phyloP scores from a whole-genome alignment of 2,888 invertebrate genomes.

The Melikaiella ostensackeni region DNA sequence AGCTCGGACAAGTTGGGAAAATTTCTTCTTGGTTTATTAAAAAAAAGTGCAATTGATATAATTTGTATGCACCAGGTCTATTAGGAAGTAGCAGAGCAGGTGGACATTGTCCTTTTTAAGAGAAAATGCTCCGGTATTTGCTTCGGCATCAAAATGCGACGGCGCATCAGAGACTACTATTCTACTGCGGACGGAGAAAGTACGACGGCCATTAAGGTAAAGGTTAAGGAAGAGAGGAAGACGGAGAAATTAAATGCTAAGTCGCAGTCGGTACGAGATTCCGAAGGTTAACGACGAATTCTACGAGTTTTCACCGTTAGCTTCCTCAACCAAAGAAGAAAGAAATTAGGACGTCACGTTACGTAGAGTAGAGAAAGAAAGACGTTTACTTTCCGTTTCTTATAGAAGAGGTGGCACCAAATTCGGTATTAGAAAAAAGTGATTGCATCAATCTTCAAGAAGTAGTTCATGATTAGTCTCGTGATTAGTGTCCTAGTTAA shows the following conservation, averaged over 20 bases:
- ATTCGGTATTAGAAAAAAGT: background rate
- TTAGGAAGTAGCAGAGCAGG: conserved; percentile 40
- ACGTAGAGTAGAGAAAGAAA: background rate
- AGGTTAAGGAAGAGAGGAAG: conserved; percentile 69
- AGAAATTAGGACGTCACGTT: conserved; percentile 15
- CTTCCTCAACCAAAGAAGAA: background rate
- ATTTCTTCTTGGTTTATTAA: too few species aligned
- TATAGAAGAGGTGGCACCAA: background rate
- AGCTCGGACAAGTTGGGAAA: too few species aligned
- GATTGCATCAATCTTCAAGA: background rate
- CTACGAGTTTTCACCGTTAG: conserved; percentile 29
- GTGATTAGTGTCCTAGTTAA: background rate
- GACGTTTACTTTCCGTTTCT: conserved; percentile 7
- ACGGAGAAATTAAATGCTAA: conserved; percentile 49
- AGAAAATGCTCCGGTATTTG: conserved; percentile 59
- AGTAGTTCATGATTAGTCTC: background rate
- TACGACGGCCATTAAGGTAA: conserved; percentile 73
- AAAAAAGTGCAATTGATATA: background rate
- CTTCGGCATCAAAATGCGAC: conserved; percentile 59
- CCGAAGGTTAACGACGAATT: conserved; percentile 48
- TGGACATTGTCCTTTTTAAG: conserved; percentile 43
- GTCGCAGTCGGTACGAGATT: conserved; percentile 39
- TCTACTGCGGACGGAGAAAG: conserved; percentile 69
- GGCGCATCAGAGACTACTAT: conserved; percentile 55
- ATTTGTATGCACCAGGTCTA: background rate